Conservation (phyloP, 2,113 vertebrate species). For the Pipa parva region DNA sequence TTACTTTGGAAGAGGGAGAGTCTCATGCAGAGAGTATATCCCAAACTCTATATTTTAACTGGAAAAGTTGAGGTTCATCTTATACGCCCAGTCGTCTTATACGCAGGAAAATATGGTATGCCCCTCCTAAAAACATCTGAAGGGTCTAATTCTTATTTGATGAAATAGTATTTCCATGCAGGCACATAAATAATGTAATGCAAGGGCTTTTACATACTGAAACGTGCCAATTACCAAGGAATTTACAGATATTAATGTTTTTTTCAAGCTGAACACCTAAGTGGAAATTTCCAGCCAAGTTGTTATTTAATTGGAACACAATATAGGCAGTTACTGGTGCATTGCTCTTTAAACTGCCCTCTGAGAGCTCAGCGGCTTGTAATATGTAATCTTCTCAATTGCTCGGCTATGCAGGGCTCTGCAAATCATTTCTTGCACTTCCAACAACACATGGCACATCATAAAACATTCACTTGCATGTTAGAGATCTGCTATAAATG, state of each 20-base stretch:
- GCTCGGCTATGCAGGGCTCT: slow-evolving; percentile 5
- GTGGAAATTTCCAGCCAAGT: slow-evolving; percentile 7
- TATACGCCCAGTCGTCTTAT: no score
- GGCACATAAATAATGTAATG: slow-evolving; percentile 12
- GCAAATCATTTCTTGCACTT: background rate
- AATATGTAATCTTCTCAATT: slow-evolving; percentile 8
- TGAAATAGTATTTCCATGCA: slow-evolving; percentile 9
- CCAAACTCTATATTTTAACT: no score
- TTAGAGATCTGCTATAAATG: background rate
- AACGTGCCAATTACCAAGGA: slow-evolving; percentile 10
- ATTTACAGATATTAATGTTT: slow-evolving; percentile 2
- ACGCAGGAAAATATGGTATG: no score
- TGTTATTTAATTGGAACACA: slow-evolving; percentile 27
- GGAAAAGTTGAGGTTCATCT: no score
- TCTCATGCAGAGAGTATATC: no score
- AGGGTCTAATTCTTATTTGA: slow-evolving; percentile 13
- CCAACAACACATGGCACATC: background rate
- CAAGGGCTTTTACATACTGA: background rate
- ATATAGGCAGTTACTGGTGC: slow-evolving; percentile 17
- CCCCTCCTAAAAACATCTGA: background rate
- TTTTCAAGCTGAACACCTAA: slow-evolving; percentile 9
- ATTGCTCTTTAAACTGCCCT: slow-evolving; percentile 12
- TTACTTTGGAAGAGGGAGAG: no score
- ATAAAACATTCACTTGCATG: background rate
- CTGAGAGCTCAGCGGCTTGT: slow-evolving; percentile 14